Percentiles rank a stretch among this genome's conserved stretches.
Evolutionary conservation across 2,888 invertebrate species (phyloP).

Genomic region (Drosophila ustulata): DNA sequence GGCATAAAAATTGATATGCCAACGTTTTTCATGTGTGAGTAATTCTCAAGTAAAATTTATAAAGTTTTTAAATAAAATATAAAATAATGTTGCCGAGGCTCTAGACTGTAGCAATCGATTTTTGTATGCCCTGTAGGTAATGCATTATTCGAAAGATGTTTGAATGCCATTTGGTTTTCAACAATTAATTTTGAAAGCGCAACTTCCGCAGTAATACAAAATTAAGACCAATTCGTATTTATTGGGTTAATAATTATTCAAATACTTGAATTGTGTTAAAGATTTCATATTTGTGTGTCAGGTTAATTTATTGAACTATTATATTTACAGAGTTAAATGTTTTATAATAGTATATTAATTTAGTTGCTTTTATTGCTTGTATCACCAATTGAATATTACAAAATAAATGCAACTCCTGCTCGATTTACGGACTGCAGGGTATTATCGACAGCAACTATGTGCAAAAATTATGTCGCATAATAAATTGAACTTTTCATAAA

Average conservation of each 20-base stretch:
- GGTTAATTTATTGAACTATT: too few species aligned
- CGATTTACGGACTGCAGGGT: conserved; percentile 7
- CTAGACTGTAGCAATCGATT: conserved; percentile 2
- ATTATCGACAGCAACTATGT: conserved; percentile 57
- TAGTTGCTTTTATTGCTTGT: not conserved
- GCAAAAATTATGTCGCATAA: conserved; percentile 73
- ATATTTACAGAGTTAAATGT: too few species aligned
- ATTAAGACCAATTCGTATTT: too few species aligned
- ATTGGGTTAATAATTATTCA: too few species aligned
- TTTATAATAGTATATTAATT: not conserved
- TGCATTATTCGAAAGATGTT: not conserved
- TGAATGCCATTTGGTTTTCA: not conserved
- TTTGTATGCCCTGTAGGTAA: conserved; percentile 7
- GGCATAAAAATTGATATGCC: conserved; percentile 79
- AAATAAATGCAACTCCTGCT: not conserved
- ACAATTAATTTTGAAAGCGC: not conserved
- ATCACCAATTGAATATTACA: not conserved
- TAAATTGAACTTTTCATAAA: conserved; percentile 81
- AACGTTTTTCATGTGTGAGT: conserved; percentile 78
- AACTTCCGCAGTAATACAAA: not conserved
- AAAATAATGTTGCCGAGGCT: conserved; percentile 30
- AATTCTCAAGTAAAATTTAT: conserved; percentile 78
- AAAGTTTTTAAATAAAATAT: conserved; percentile 78
- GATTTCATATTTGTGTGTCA: too few species aligned
- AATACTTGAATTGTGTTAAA: too few species aligned